Base-by-base conservation (phyloP, 2,797 vertebrate species). In the Scleropages formosus region DNA sequence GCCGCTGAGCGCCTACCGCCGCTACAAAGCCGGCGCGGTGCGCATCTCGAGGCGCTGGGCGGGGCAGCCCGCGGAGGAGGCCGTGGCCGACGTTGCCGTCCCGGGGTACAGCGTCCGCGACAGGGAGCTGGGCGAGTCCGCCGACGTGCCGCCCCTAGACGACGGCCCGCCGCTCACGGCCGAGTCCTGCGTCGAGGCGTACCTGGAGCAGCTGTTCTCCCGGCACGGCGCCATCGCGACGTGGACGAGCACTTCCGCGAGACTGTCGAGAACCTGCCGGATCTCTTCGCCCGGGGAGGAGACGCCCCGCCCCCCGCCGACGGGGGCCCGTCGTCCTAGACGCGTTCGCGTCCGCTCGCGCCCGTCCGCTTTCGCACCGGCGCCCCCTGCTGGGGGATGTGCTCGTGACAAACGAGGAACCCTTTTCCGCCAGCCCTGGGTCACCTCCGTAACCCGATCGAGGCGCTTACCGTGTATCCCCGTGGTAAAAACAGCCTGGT, bases 151-250 rank as follows among this genome's bases (percentile, higher is more conserved):
- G 8, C 61, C 77, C 8, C 75, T 76, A 9, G 80, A 78, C 11
- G 6, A 24, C 51, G 47, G 85, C 82, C 75, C 80, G 68, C 82
- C 88, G 78, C 80, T 86, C 68, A 85, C 88, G 84, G 81, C 88
- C 47, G 84, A 87, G 18, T 88, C 75, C 27, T 90, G 87, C 53
- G 11, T 83, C 39, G 76, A 85, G 79, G 83, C 82, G 6, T 91
- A 90, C 77, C 58, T 91, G 77, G 82, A 87, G 51, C 80, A 72
- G 20, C 66, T 90, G 31, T 88, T 90, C 80, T 86, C 89, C 6
- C 70, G 72, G 9, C 65, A 84, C 12, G 87, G 87, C 4, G 88
- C 89, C 0, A 75, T 89, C 68, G 81, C 82, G 68, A 81, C 75
- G 81, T 90, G 77, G 60, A 86, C 81, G 77, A 75, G 62, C 88